These are phyloP conservation scores for Ypsolopha scabrella DNA, from an alignment of 2,888 invertebrate genomes.

Conservation along the genomic window DNA sequence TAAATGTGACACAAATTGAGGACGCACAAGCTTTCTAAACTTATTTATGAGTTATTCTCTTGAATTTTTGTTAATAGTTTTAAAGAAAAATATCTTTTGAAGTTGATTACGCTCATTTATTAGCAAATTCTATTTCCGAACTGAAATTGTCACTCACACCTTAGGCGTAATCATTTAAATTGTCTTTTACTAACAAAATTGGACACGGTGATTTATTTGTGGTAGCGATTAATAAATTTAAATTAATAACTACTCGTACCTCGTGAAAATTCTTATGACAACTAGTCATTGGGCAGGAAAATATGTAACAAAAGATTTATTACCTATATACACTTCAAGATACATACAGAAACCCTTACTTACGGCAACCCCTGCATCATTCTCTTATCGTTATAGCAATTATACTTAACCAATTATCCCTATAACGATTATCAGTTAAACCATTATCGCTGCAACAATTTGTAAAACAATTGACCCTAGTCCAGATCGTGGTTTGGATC, in stretches of 20 bases:
- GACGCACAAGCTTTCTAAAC: slow-evolving; percentile 39
- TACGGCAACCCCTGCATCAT: neutral
- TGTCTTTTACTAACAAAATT: slow-evolving; percentile 11
- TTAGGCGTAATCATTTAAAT: neutral
- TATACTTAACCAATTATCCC: too few relatives aligned
- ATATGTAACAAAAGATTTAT: neutral
- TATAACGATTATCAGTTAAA: too few relatives aligned
- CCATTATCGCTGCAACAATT: too few relatives aligned
- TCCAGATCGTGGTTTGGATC: too few relatives aligned
- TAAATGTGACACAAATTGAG: slow-evolving; percentile 55
- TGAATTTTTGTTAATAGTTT: slow-evolving; percentile 53
- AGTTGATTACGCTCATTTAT: slow-evolving; percentile 53
- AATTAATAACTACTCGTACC: neutral
- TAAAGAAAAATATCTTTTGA: slow-evolving; percentile 47
- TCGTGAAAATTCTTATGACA: neutral
- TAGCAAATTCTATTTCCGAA: slow-evolving; percentile 36
- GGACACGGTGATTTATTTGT: slow-evolving; percentile 26
- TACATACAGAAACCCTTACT: neutral
- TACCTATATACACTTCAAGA: neutral
- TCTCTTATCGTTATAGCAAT: neutral
- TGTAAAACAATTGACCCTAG: too few relatives aligned
- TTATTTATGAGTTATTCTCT: slow-evolving; percentile 56
- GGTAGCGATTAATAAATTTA: slow-evolving; percentile 27
- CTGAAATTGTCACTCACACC: neutral
- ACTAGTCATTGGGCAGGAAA: too few relatives aligned